phyloP scores from a whole-genome alignment of 2,113 vertebrate species.

The Phycodurus eques region DNA sequence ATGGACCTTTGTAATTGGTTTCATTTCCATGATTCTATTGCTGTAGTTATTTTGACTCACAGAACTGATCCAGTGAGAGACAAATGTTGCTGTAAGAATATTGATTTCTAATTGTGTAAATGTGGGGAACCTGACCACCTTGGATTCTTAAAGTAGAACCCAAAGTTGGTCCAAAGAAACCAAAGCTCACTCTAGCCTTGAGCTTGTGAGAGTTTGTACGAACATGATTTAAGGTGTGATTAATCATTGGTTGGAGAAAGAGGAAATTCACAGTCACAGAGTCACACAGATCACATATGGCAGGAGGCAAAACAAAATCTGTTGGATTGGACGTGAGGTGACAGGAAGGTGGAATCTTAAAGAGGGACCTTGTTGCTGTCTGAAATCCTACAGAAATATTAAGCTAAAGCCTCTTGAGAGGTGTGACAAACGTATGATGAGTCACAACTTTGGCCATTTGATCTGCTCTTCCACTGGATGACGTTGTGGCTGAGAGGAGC shows the following conservation, averaged over 20 bases:
- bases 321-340: conserved; percentile 39
- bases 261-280: conserved; percentile 34
- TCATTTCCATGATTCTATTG: background rate
- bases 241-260: conserved; percentile 24
- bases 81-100: background rate
- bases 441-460: conserved; percentile 18
- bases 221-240: background rate
- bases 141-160: background rate
- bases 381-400: conserved; percentile 41
- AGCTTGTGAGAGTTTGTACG: conserved; percentile 25
- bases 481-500: conserved; percentile 12
- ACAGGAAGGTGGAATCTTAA: conserved; percentile 44
- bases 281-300: conserved; percentile 61
- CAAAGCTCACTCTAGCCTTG: conserved; percentile 40
- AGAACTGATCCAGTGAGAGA: background rate
- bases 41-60: background rate
- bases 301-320: conserved; percentile 49
- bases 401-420: conserved; percentile 19
- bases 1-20: background rate
- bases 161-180: conserved; percentile 15
- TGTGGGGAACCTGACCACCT: background rate
- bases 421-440: conserved; percentile 16
- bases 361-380: conserved; percentile 40
- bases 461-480: conserved; percentile 30
- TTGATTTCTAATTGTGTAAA: background rate